These are phyloP conservation scores for Abrostola tripartita DNA, from an alignment of 2,888 invertebrate genomes.

Conservation along the genomic window DNA sequence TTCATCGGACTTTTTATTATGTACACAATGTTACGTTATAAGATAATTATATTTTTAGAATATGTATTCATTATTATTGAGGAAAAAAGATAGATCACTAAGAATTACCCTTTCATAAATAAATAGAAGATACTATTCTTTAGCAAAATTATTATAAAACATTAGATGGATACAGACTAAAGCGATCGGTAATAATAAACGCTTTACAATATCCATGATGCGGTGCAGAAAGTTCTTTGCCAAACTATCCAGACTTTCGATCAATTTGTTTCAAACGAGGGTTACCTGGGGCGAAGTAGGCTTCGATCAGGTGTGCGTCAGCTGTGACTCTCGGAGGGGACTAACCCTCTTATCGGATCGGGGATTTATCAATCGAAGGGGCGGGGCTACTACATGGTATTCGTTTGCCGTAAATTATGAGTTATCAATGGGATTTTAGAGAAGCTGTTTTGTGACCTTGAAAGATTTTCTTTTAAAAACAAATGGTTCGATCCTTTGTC, in stretches of 20 bases:
- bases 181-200: too few relatives aligned
- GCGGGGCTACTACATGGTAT: conserved; percentile 10
- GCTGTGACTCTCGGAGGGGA: conserved; percentile 48
- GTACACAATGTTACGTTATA: too few relatives aligned
- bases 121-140: too few relatives aligned
- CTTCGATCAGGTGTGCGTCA: conserved; percentile 47
- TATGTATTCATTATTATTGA: too few relatives aligned
- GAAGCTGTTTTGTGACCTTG: conserved; percentile 5
- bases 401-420: neutral
- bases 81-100: too few relatives aligned
- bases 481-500: neutral
- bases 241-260: conserved; percentile 1
- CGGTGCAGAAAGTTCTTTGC: too few relatives aligned
- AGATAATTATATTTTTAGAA: too few relatives aligned
- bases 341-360: conserved; percentile 39
- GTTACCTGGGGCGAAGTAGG: conserved; percentile 17
- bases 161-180: too few relatives aligned
- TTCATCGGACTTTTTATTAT: too few relatives aligned
- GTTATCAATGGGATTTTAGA: conserved; percentile 2
- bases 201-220: too few relatives aligned
- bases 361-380: conserved; percentile 37
- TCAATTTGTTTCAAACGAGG: conserved; percentile 5
- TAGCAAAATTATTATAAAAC: too few relatives aligned
- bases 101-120: too few relatives aligned
- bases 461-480: neutral